phyloP scores from a whole-genome alignment of 1,140 invertebrate species.

The Drosophila sturtevanti region DNA sequence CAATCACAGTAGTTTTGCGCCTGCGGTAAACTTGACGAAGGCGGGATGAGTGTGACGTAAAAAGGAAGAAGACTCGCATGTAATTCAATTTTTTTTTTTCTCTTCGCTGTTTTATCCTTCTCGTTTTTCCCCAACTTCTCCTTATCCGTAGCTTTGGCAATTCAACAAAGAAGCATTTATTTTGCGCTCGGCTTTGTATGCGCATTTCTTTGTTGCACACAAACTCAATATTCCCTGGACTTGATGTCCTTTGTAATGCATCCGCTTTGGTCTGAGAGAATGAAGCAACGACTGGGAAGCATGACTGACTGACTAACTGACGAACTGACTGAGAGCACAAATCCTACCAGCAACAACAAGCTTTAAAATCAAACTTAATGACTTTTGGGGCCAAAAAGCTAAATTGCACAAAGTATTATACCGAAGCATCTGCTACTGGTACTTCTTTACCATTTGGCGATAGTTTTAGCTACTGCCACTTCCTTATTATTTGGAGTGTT shows the following conservation, averaged over 20 bases:
- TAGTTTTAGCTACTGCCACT: conserved; percentile 27
- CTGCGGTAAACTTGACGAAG: conserved; percentile 59
- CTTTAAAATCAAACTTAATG: conserved; percentile 74
- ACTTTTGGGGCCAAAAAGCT: conserved; percentile 67
- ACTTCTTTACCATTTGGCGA: background rate
- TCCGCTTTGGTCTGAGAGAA: conserved; percentile 55
- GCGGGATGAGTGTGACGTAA: conserved; percentile 20
- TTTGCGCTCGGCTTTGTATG: conserved; percentile 78
- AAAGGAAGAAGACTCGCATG: conserved; percentile 63
- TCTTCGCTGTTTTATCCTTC: conserved; percentile 4
- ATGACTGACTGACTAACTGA: conserved; percentile 17
- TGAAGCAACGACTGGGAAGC: conserved; percentile 13
- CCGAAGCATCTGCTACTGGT: background rate
- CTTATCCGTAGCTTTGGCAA: conserved; percentile 29
- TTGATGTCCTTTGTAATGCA: conserved; percentile 80
- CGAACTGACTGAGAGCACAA: conserved; percentile 31
- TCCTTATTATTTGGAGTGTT: conserved; percentile 5
- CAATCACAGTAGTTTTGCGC: conserved; percentile 76
- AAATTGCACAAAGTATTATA: conserved; percentile 65
- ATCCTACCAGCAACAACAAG: conserved; percentile 38
- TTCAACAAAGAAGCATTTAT: conserved; percentile 78
- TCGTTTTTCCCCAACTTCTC: background rate
- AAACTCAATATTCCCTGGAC: conserved; percentile 74
- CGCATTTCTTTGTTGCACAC: conserved; percentile 76
- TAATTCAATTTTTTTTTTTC: conserved; percentile 72